Base-by-base conservation (phyloP, 1,140 invertebrate species). In the Glossosoma conforme region DNA sequence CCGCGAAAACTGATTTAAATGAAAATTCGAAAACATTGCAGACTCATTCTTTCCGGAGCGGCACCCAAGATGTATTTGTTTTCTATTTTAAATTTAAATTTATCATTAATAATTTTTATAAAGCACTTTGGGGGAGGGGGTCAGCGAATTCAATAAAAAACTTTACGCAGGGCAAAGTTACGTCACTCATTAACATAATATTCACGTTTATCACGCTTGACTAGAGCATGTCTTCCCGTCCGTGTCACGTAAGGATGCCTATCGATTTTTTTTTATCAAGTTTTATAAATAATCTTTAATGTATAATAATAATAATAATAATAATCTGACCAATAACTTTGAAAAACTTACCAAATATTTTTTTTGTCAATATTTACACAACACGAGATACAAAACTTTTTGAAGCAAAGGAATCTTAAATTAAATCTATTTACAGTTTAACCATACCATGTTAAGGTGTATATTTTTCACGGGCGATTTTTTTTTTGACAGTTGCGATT, bases 61-160 rank as follows among this genome's bases (percentile, higher is more conserved):
- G n/a, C 24, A n/a, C 24, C 24, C 6, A 28, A 28, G 24, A 8
- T 28, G 24, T 28, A n/a, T 28, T 28, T n/a, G n/a, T n/a, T n/a
- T n/a, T n/a, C n/a, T n/a, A n/a, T n/a, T n/a, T n/a, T n/a, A n/a
- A n/a, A n/a, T n/a, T n/a, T n/a, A n/a, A n/a, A n/a, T n/a, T n/a
- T n/a, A n/a, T n/a, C 38, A 37, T 69, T 72, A 72, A 71, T 71
- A 70, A 73, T 71, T 66, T n/a, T n/a, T 73, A 73, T 75, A 75
- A 75, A 75, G 72, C 72, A 75, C 71, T 74, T 74, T 66, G 70
- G 70, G 72, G 68, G 73, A 75, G 70, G 72, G n/a, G n/a, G n/a
- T 74, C 70, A 75, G 72, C 72, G 73, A 75, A 75, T 75, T 71
- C 67, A 75, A 75, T 75, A 70, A 74, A 74, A 72, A 74, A 70